Conservation (phyloP, 23 tunicate species). For the Clavelina lepadiformis region DNA sequence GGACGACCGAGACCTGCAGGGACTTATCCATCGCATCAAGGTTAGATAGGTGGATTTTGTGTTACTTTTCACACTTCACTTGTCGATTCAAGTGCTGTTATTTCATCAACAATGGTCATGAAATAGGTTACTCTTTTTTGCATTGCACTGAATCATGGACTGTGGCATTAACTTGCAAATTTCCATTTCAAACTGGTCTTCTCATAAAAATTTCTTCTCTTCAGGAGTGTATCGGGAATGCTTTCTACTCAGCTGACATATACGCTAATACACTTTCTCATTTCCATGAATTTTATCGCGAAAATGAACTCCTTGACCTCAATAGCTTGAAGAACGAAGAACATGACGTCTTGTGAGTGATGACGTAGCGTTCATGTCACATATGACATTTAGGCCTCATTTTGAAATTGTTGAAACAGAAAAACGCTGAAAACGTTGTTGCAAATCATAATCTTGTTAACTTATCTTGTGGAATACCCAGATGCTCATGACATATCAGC, state of each 20-base stretch:
- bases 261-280: constrained; percentile 77
- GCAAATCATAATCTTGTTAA: no score
- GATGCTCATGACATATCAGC: no score
- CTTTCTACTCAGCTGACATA: constrained; percentile 62
- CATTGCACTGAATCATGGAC: background rate
- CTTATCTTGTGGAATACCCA: no score
- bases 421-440: no score
- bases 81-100: no score
- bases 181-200: background rate
- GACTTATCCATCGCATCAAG: constrained; percentile 54
- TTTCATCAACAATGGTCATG: background rate
- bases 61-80: no score
- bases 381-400: no score
- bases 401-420: no score
- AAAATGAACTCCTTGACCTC: constrained; percentile 78
- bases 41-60: constrained; percentile 13
- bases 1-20: constrained; percentile 81
- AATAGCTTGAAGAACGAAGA: constrained; percentile 41
- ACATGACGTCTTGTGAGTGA: constrained; percentile 72
- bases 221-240: constrained; percentile 74
- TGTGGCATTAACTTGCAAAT: background rate
- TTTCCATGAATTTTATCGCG: constrained; percentile 83
- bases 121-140: background rate
- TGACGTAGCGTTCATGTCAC: no score
- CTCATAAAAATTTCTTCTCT: background rate